Percentiles rank a stretch among this genome's conserved stretches.
Conservation (phyloP, 1,140 invertebrate species). For the Sitophilus oryzae region DNA sequence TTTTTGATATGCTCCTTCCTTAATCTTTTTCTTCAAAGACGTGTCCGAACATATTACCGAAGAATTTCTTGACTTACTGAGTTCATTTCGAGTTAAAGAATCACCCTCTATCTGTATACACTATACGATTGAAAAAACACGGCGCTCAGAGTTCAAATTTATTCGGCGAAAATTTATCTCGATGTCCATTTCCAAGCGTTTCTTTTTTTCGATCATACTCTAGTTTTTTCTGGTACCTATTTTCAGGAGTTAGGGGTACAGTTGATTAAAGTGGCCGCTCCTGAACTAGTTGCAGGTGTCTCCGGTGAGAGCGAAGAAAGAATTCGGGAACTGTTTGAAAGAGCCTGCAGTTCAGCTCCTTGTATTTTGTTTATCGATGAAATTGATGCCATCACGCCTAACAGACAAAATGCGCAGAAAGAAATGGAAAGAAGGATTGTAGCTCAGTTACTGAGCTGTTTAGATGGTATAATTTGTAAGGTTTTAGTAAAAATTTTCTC, state of each 20-base stretch:
- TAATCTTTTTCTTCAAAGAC: too few relatives aligned
- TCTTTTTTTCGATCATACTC: conserved; percentile 7
- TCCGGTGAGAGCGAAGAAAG: conserved; percentile 91
- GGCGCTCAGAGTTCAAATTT: too few relatives aligned
- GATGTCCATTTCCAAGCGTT: too few relatives aligned
- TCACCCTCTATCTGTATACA: too few relatives aligned
- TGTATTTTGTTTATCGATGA: conserved; percentile 93
- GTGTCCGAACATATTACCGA: too few relatives aligned
- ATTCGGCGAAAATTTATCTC: too few relatives aligned
- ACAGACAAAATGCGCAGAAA: conserved; percentile 78
- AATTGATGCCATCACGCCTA: conserved; percentile 84
- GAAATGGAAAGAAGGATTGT: conserved; percentile 96
- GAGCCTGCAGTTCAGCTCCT: conserved; percentile 66
- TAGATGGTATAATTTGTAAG: conserved; percentile 61
- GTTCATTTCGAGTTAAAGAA: too few relatives aligned
- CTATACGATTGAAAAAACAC: too few relatives aligned
- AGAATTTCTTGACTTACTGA: too few relatives aligned
- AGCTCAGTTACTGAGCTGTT: conserved; percentile 79
- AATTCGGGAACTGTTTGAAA: conserved; percentile 85
- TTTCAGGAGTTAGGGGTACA: conserved; percentile 62
- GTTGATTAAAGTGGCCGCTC: conserved; percentile 78
- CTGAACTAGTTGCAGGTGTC: conserved; percentile 89
- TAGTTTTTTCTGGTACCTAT: conserved; percentile 11
- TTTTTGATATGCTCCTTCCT: too few relatives aligned
- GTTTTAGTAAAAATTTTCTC: background rate